These are phyloP conservation scores for Tragelaphus scriptus DNA, from an alignment of 2,113 vertebrate genomes.

Conservation along the genomic window DNA sequence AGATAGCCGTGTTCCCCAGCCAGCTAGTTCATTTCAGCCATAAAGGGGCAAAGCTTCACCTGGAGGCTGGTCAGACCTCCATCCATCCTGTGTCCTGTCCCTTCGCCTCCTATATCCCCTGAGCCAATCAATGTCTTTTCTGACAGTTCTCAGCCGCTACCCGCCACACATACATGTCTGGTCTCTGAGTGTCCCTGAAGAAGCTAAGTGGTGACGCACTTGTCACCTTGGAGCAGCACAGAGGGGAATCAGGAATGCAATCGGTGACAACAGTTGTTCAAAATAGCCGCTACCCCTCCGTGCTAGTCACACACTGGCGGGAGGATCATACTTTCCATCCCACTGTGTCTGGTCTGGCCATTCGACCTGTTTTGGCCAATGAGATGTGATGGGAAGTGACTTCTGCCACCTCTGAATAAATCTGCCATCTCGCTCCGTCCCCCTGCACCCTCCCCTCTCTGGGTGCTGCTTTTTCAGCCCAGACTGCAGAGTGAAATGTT, in stretches of 20 bases:
- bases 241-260: too few species aligned
- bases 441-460: too few species aligned
- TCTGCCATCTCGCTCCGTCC: not conserved
- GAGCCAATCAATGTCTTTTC: not conserved
- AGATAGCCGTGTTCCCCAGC: not conserved
- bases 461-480: not conserved
- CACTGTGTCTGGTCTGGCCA: not conserved
- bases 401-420: not conserved
- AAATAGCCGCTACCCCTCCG: accelerated
- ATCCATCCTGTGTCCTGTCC: not conserved
- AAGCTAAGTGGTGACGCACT: not conserved
- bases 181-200: not conserved
- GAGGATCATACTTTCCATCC: not conserved
- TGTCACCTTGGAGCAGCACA: not conserved
- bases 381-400: not conserved
- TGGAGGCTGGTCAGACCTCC: not conserved
- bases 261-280: not conserved
- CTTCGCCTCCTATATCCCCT: too few species aligned
- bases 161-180: accelerated
- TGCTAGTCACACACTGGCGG: accelerated
- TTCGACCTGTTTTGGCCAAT: not conserved
- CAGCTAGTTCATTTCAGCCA: not conserved
- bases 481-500: not conserved
- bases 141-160: not conserved
- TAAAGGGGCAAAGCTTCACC: not conserved